phyloP scores from a whole-genome alignment of 2,797 vertebrate genomes.

The Setipinna tenuifilis region DNA sequence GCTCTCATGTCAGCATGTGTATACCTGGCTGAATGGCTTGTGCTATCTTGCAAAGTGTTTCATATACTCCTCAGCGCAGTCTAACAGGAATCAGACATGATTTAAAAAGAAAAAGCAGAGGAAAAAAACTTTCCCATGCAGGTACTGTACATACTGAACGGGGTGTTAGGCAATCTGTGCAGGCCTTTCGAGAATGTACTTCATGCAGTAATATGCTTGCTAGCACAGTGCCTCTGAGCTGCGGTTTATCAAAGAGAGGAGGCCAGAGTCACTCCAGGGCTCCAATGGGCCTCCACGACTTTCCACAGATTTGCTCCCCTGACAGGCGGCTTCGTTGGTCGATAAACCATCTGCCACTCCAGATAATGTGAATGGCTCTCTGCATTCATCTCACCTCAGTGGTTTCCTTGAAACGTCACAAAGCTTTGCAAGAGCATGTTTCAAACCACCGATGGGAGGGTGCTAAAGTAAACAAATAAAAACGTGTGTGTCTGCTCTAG shows the following conservation, averaged over 20 bases:
- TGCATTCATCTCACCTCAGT: constrained; percentile 26
- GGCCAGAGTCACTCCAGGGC: background rate
- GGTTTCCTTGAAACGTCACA: constrained; percentile 35
- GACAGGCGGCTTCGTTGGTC: constrained; percentile 27
- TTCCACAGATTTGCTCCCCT: constrained; percentile 8
- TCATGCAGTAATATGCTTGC: constrained; percentile 1
- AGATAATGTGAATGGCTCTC: constrained; percentile 43
- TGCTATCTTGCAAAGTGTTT: constrained; percentile 4
- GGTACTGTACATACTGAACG: background rate
- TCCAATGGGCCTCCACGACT: constrained; percentile 23
- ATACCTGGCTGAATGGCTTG: background rate
- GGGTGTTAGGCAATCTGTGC: constrained; percentile 12
- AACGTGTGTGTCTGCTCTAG: background rate
- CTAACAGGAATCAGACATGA: background rate
- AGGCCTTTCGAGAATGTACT: background rate
- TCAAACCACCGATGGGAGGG: background rate
- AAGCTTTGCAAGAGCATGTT: background rate
- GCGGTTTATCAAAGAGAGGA: constrained; percentile 2
- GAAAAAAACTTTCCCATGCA: background rate
- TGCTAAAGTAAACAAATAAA: background rate
- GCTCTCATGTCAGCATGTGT: background rate
- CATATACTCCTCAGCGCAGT: constrained; percentile 4
- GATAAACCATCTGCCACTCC: constrained; percentile 27
- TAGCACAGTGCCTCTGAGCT: constrained; percentile 4
- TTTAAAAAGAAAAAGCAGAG: background rate